Conservation (phyloP, 1,140 invertebrate species). For the Lordiphosa stackelbergi region DNA sequence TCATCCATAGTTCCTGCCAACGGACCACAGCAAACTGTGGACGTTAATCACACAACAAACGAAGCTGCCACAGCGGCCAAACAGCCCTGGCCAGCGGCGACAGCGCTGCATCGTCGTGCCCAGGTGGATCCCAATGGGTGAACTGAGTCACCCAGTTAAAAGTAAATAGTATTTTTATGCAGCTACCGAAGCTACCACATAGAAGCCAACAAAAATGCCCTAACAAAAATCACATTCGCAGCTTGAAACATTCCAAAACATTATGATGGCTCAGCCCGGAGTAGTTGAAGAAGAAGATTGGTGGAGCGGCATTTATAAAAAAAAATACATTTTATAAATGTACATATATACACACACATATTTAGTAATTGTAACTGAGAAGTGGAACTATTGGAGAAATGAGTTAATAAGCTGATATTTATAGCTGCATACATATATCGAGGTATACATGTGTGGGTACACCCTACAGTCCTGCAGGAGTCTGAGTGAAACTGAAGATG, state of each 20-base stretch:
- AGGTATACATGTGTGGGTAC: background rate
- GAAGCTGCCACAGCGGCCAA: conserved; percentile 25
- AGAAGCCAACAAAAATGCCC: conserved; percentile 19
- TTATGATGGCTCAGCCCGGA: conserved; percentile 13
- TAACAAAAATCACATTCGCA: conserved; percentile 52
- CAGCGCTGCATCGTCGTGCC: conserved; percentile 59
- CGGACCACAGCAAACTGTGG: conserved; percentile 29
- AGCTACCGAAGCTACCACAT: conserved; percentile 57
- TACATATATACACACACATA: conserved; percentile 28
- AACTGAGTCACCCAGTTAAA: conserved; percentile 7
- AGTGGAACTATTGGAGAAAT: conserved; percentile 55
- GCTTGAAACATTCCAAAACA: conserved; percentile 71
- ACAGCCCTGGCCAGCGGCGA: conserved; percentile 54
- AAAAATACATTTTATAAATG: conserved; percentile 68
- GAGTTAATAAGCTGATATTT: conserved; percentile 53
- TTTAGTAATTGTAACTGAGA: conserved; percentile 34
- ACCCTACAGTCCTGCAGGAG: no score
- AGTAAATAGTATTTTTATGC: conserved; percentile 56
- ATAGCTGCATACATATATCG: conserved; percentile 23
- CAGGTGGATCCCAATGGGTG: conserved; percentile 75
- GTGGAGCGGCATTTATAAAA: conserved; percentile 45
- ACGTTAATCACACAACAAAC: conserved; percentile 1
- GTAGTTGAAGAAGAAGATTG: conserved; percentile 6
- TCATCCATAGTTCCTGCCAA: conserved; percentile 72
- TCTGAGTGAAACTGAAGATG: no score